These are phyloP conservation scores for Metacarcinus magister DNA, from an alignment of 2,888 invertebrate species.

Conservation along the genomic window DNA sequence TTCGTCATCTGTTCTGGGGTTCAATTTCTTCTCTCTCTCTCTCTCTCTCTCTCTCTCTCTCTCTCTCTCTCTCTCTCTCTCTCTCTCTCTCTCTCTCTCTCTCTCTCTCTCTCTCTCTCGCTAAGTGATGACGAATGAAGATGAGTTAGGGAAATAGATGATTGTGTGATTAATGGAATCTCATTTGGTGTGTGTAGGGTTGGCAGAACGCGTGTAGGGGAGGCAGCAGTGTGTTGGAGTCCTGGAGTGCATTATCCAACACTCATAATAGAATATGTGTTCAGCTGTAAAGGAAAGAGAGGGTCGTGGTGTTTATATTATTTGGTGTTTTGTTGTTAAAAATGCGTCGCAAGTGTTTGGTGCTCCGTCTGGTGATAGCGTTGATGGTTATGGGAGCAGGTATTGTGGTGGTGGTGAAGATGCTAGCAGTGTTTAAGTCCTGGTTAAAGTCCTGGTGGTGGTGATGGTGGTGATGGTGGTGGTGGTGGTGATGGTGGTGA, in stretches of 20 bases:
- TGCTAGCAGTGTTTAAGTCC: neutral
- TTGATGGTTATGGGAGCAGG: neutral
- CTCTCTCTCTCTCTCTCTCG: neutral
- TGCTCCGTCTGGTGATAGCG: neutral
- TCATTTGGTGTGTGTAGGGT: slow-evolving; percentile 6
- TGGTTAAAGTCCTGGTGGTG: neutral
- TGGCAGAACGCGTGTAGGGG: slow-evolving; percentile 6
- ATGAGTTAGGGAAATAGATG: slow-evolving; percentile 38
- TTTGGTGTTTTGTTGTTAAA: neutral
- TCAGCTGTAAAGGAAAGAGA: neutral
- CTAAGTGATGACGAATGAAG: slow-evolving; percentile 34
- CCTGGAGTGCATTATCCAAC: neutral
- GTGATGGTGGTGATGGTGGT: neutral
- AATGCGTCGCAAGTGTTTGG: neutral
- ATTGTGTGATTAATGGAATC: slow-evolving; percentile 13
- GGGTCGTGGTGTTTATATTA: neutral
- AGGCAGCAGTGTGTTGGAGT: neutral
- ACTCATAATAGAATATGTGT: neutral
- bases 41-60: slow-evolving; percentile 37
- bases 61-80: slow-evolving; percentile 21
- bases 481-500: neutral
- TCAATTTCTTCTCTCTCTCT: neutral
- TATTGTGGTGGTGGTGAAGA: neutral
- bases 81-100: slow-evolving; percentile 55
- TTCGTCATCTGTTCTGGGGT: neutral